phyloP scores from a whole-genome alignment of 2,113 vertebrate genomes.

The Poeciliopsis occidentalis region DNA sequence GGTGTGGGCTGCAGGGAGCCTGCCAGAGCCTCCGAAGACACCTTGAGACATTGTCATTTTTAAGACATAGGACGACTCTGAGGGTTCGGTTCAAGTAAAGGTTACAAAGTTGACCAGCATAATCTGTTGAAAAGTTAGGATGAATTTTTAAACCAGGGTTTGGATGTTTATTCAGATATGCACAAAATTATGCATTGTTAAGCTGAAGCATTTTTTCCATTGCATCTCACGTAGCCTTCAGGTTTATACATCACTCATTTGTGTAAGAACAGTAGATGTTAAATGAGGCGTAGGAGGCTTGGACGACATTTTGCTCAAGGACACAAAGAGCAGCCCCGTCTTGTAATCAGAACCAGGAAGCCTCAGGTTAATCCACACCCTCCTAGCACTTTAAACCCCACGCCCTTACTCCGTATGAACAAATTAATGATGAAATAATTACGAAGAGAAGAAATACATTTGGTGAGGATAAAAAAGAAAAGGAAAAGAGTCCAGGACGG shows the following conservation, averaged over 20 bases:
- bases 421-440: background rate
- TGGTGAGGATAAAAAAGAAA: slow-evolving; percentile 19
- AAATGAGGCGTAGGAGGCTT: slow-evolving; percentile 67
- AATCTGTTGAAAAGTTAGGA: slow-evolving; percentile 56
- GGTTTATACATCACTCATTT: slow-evolving; percentile 81
- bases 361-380: slow-evolving; percentile 66
- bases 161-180: slow-evolving; percentile 46
- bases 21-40: slow-evolving; percentile 34
- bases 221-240: slow-evolving; percentile 64
- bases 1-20: slow-evolving; percentile 37
- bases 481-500: slow-evolving; percentile 4
- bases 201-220: slow-evolving; percentile 63
- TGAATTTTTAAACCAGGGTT: slow-evolving; percentile 39
- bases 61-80: slow-evolving; percentile 57
- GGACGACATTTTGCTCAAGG: slow-evolving; percentile 72
- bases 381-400: slow-evolving; percentile 33
- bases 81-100: slow-evolving; percentile 66
- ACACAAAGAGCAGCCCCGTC: slow-evolving; percentile 59
- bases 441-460: slow-evolving; percentile 36
- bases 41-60: slow-evolving; percentile 45
- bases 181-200: slow-evolving; percentile 59
- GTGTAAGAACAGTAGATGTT: slow-evolving; percentile 67
- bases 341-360: slow-evolving; percentile 67
- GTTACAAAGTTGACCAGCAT: slow-evolving; percentile 39
- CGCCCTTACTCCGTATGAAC: slow-evolving; percentile 15